A percentile compares a stretch with the other conserved stretches of the same genome.
Evolutionary conservation across 1,140 invertebrate species (phyloP).

Genomic region (Procambarus clarkii): DNA sequence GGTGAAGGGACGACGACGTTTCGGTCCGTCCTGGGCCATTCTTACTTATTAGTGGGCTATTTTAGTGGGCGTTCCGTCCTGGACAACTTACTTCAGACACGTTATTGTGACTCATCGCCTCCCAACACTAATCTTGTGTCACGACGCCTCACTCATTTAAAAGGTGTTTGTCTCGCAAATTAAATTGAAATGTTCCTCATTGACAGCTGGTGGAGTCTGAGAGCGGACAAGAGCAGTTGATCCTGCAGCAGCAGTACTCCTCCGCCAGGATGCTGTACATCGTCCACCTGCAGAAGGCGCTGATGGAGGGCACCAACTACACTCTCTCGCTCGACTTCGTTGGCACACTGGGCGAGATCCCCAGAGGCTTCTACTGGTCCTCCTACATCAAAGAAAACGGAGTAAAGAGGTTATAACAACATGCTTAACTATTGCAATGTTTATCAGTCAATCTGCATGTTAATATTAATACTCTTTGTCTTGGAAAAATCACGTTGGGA

Average conservation of each 20-base stretch:
- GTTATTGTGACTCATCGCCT: not conserved
- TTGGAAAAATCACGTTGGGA: no score
- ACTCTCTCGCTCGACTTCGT: slow-evolving; percentile 34
- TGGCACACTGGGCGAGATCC: slow-evolving; percentile 2
- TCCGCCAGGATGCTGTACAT: not conserved
- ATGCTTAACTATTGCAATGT: no score
- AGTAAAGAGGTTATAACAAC: not conserved
- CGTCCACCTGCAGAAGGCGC: slow-evolving; percentile 8
- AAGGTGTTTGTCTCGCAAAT: no score
- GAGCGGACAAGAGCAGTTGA: not conserved
- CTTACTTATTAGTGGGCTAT: no score
- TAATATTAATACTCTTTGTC: no score
- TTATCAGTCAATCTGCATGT: no score
- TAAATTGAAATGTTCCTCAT: not conserved
- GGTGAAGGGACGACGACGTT: no score
- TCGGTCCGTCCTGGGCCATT: no score
- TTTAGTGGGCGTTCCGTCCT: no score
- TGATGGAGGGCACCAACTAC: not conserved
- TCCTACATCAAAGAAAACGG: slow-evolving; percentile 35
- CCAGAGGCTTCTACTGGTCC: slow-evolving; percentile 37
- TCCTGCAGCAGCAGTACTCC: slow-evolving; percentile 8
- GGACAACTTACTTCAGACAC: no score
- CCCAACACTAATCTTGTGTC: no score
- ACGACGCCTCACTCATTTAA: no score
- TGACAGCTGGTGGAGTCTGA: not conserved